Percentiles rank a stretch among this genome's conserved stretches.
Conservation (phyloP, 1,140 invertebrate genomes). For the Teleopsis dalmanni region DNA sequence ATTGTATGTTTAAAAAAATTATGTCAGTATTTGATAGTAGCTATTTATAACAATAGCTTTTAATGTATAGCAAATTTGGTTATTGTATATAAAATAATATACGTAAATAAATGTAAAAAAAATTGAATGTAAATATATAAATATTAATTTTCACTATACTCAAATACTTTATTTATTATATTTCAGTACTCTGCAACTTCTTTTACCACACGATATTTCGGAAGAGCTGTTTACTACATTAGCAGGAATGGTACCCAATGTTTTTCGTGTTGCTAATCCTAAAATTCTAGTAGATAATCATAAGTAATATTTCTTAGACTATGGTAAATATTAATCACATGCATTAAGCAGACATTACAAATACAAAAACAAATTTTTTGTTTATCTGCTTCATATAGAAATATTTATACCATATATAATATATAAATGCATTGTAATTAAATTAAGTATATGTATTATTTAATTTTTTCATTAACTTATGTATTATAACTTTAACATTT, state of each 20-base stretch:
- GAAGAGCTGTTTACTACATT: conserved; percentile 78
- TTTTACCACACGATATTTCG: conserved; percentile 68
- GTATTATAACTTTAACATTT: too few relatives aligned
- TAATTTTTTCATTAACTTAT: too few relatives aligned
- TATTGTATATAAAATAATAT: too few relatives aligned
- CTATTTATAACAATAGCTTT: too few relatives aligned
- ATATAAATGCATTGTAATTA: not conserved
- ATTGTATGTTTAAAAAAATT: too few relatives aligned
- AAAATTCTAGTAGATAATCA: conserved; percentile 47
- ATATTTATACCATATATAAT: not conserved
- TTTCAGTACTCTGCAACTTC: conserved; percentile 42
- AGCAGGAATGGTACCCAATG: conserved; percentile 79
- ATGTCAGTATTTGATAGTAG: too few relatives aligned
- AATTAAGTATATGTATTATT: too few relatives aligned
- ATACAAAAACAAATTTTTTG: too few relatives aligned
- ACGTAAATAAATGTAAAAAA: too few relatives aligned
- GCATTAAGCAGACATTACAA: not conserved
- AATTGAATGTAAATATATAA: too few relatives aligned
- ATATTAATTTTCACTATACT: too few relatives aligned
- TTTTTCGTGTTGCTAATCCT: conserved; percentile 86
- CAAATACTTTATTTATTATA: not conserved
- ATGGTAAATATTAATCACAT: not conserved
- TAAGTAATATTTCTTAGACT: conserved; percentile 14
- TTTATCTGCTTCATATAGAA: not conserved
- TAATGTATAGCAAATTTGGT: too few relatives aligned